phyloP scores from a whole-genome alignment of 2,797 vertebrate species.

The Manis javanica region DNA sequence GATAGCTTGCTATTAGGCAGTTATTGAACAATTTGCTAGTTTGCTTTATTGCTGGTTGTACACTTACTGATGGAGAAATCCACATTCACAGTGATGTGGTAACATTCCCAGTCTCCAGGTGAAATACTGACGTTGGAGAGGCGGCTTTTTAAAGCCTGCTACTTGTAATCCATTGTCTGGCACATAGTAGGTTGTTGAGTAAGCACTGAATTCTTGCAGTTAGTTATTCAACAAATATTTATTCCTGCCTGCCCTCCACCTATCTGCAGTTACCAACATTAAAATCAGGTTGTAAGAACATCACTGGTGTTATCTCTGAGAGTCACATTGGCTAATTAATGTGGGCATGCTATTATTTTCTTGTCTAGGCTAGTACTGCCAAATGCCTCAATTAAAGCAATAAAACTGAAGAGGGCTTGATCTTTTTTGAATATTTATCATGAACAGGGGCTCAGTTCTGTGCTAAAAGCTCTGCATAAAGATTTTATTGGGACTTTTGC shows the following conservation, averaged over 20 bases:
- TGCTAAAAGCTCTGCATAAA: not conserved
- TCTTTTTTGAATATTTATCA: constrained; percentile 52
- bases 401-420: constrained; percentile 56
- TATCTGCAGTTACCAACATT: not conserved
- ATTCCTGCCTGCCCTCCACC: not conserved
- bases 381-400: constrained; percentile 53
- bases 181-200: not conserved
- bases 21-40: not conserved
- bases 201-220: not conserved
- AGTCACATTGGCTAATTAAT: not conserved
- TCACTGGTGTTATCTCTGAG: not conserved
- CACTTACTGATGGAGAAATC: not conserved
- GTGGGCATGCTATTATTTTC: not conserved
- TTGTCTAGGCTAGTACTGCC: constrained; percentile 29
- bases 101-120: not conserved
- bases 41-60: not conserved
- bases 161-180: not conserved
- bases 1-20: not conserved
- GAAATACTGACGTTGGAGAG: not conserved
- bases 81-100: not conserved
- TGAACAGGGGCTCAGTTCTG: constrained; percentile 19
- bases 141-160: not conserved
- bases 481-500: constrained; percentile 60
- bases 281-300: constrained; percentile 6
- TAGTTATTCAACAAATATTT: constrained; percentile 2